Conservation (phyloP, 2,113 vertebrate genomes). For the Rhagologus leucostigma region DNA sequence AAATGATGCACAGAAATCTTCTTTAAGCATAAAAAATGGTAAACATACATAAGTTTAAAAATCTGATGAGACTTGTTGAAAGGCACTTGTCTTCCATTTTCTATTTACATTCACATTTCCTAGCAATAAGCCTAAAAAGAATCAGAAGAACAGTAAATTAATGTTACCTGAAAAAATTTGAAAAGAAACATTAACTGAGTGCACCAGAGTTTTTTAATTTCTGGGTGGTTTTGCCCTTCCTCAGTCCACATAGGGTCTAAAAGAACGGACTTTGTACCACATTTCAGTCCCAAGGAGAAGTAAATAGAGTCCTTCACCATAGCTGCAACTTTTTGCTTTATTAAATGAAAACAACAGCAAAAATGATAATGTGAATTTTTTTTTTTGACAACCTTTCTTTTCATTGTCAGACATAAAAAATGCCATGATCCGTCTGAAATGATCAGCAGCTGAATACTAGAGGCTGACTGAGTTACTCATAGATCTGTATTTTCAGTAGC, state of each 20-base stretch:
- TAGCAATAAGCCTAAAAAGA: background rate
- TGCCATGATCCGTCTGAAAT: background rate
- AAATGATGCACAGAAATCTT: background rate
- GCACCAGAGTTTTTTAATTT: background rate
- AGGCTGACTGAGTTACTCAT: background rate
- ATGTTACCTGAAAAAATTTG: background rate
- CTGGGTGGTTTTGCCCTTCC: fast-evolving
- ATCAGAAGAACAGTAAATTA: background rate
- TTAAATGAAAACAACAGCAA: background rate
- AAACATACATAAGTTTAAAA: background rate
- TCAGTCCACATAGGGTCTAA: background rate
- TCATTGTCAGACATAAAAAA: background rate
- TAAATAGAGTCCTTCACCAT: background rate
- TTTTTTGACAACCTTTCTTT: background rate
- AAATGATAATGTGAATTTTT: background rate
- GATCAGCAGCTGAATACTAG: background rate
- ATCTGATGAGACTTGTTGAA: background rate
- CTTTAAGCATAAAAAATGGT: background rate
- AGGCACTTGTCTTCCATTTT: background rate
- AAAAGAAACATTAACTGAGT: background rate
- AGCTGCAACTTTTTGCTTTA: background rate
- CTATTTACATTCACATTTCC: background rate
- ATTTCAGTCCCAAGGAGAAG: background rate
- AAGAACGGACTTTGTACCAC: background rate
- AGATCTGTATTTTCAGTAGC: background rate